Base-by-base conservation (phyloP, 2,113 vertebrate species). In the Hyperoodon ampullatus region DNA sequence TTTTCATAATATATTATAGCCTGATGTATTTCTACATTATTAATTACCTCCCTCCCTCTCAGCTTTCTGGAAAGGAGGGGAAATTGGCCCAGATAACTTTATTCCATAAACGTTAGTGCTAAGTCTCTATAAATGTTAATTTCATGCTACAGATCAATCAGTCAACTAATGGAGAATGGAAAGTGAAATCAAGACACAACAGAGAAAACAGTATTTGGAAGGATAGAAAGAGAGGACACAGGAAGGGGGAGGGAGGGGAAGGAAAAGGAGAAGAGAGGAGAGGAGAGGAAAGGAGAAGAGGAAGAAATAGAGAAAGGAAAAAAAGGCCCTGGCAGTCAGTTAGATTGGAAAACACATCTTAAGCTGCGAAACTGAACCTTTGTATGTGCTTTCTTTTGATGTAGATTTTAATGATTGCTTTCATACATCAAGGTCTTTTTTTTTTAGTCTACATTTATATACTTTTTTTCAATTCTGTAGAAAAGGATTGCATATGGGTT, bases 241-340 rank as follows among this genome's bases (percentile, higher is more conserved):
- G 50, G 16, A 9, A 15, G 9, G 7, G 1, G 47, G 0, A 53
- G 1, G 0, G 16, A 63, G n/a, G 2, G 13, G 19, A 87, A 5
- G 0, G 13, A 4, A 78, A 55, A 28, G 3, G 6, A 26, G 18
- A 24, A n/a, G 50, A 18, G 13, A 30, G 6, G 8, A 4, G 66
- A 1, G 33, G 1, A 0, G 4, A 50, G 11, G 21, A 16, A 6
- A 14, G 12, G 26, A n/a, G 26, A 53, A 50, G 18, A 44, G n/a
- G 3, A 53, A 66, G 33, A 19, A n/a, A 53, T 2, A 16, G 16
- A 63, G 9, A 53, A 35, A 33, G 5, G 4, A 24, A 50, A 63
- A 42, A 39, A 81, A 47, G 23, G 9, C 15, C 1, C 30, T 53
- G 44, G 1, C 28, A 58, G 24, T 44, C 24, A 66, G 9, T 28